Percentiles rank a stretch among this genome's conserved stretches.
Evolutionary conservation across 2,888 invertebrate species (phyloP).

Genomic region (Dryocosmus kuriphilus): DNA sequence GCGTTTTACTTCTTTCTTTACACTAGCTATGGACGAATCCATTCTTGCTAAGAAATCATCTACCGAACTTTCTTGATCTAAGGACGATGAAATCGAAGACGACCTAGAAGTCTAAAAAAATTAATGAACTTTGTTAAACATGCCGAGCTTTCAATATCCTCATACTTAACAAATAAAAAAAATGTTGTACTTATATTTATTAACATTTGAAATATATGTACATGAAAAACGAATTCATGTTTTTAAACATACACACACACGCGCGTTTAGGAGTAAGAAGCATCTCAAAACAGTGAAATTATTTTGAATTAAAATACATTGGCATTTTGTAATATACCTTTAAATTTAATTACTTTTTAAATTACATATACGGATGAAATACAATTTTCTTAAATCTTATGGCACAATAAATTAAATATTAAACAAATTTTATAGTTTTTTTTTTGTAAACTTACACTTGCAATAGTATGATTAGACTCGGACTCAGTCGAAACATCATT

Average conservation of each 20-base stretch:
- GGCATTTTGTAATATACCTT: no score
- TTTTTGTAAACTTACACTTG: constrained; percentile 13
- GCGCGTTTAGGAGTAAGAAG: no score
- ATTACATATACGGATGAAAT: background rate
- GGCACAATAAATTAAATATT: background rate
- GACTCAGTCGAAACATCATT: constrained; percentile 53
- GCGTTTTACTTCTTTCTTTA: constrained; percentile 90
- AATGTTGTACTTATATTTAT: no score
- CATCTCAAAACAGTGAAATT: no score
- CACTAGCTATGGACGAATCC: constrained; percentile 90
- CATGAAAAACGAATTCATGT: no score
- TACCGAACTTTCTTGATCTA: constrained; percentile 86
- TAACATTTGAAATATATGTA: no score
- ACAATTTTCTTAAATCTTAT: background rate
- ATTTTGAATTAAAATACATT: no score
- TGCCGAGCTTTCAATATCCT: background rate
- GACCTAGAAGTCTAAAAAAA: constrained; percentile 65
- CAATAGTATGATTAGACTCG: constrained; percentile 52
- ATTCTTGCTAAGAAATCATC: constrained; percentile 90
- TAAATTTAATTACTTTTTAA: constrained; percentile 5
- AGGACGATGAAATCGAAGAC: constrained; percentile 69
- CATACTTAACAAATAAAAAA: no score
- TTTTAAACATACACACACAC: no score
- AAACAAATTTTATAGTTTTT: background rate
- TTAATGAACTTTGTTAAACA: constrained; percentile 46